Conservation (phyloP, 2,888 invertebrate genomes). For the Orthosia gothica region DNA sequence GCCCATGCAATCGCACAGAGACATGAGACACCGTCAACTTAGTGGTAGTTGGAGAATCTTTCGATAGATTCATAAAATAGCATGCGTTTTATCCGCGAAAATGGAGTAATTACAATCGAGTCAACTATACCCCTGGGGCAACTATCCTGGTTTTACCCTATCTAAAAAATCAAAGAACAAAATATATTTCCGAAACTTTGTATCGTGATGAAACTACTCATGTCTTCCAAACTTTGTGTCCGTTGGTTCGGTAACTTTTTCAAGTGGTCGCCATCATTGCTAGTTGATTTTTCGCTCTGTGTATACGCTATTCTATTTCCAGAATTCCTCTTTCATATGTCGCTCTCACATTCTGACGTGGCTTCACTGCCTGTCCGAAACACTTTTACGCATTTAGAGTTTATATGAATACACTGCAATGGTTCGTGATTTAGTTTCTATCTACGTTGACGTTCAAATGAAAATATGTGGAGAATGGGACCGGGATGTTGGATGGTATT, state of each 20-base stretch:
- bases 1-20: too few relatives aligned
- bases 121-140: too few relatives aligned
- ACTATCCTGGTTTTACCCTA: too few relatives aligned
- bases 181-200: conserved; percentile 26
- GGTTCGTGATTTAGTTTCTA: conserved; percentile 57
- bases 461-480: conserved; percentile 41
- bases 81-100: too few relatives aligned
- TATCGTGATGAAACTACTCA: conserved; percentile 40
- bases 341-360: conserved; percentile 65
- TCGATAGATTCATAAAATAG: too few relatives aligned
- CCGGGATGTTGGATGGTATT: conserved; percentile 42
- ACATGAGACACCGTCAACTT: too few relatives aligned
- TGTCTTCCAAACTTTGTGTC: conserved; percentile 33
- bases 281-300: conserved; percentile 63
- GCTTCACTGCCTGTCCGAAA: conserved; percentile 65
- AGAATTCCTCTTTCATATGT: conserved; percentile 64
- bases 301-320: conserved; percentile 72
- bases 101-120: too few relatives aligned
- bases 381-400: conserved; percentile 65
- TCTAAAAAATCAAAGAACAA: not conserved
- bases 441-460: conserved; percentile 47
- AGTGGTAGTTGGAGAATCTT: too few relatives aligned
- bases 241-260: conserved; percentile 36
- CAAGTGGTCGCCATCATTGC: conserved; percentile 50
- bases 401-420: conserved; percentile 51